Percentiles rank a stretch among this genome's conserved stretches.
These are phyloP conservation scores for Drosophila suboccidentalis DNA, from an alignment of 2,888 invertebrate genomes.

Conservation along the genomic window DNA sequence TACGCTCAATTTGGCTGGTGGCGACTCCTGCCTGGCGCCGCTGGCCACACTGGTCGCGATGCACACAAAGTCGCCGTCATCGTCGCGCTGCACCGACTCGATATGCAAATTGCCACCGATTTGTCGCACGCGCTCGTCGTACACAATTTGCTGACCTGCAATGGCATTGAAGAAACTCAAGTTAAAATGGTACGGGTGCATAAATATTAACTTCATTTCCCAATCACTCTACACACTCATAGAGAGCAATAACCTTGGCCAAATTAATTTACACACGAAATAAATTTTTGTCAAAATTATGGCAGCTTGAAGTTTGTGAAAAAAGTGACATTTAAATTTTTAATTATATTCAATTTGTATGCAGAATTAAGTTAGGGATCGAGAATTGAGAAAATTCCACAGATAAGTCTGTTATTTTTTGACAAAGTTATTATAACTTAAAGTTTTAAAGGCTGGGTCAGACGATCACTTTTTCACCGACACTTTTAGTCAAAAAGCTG, in stretches of 20 bases:
- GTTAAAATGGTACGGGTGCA: background rate
- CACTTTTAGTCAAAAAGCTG: too few relatives aligned
- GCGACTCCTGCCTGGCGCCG: conserved; percentile 85
- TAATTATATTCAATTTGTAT: too few relatives aligned
- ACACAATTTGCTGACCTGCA: conserved; percentile 83
- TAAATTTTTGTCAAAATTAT: too few relatives aligned
- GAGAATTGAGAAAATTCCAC: too few relatives aligned
- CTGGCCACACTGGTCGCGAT: conserved; percentile 84
- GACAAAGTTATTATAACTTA: too few relatives aligned
- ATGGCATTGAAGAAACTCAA: conserved; percentile 22
- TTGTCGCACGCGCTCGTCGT: conserved; percentile 83
- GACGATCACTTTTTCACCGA: too few relatives aligned
- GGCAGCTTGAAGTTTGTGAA: too few relatives aligned
- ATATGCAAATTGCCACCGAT: conserved; percentile 84
- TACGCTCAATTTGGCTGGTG: conserved; percentile 84
- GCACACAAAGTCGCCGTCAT: conserved; percentile 85
- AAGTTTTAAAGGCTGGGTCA: too few relatives aligned
- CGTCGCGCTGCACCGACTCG: conserved; percentile 81
- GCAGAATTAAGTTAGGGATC: too few relatives aligned
- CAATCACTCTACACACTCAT: background rate
- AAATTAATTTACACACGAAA: too few relatives aligned
- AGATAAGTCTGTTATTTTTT: too few relatives aligned
- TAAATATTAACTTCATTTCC: background rate
- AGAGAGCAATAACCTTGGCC: background rate
- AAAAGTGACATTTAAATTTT: too few relatives aligned